Evolutionary conservation across 2,888 invertebrate genomes (phyloP).

Genomic region (Leptinotarsa tumamoca): DNA sequence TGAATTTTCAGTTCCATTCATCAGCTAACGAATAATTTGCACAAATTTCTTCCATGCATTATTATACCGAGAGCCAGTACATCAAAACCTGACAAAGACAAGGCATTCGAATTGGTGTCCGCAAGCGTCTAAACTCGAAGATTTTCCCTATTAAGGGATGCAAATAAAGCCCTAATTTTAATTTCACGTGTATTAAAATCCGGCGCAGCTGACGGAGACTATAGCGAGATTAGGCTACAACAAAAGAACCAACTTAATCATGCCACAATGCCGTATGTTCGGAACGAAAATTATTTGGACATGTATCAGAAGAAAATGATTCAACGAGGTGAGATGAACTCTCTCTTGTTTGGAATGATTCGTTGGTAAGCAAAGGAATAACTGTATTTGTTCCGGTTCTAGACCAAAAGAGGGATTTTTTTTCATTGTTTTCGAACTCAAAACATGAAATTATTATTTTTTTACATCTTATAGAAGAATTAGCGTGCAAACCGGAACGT

Average conservation of each 20-base stretch:
- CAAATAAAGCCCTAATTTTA: slow-evolving; percentile 73
- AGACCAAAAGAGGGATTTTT: background rate
- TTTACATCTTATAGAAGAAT: too few relatives aligned
- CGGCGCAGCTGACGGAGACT: slow-evolving; percentile 69
- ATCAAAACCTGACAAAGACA: slow-evolving; percentile 45
- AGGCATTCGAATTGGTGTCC: slow-evolving; percentile 40
- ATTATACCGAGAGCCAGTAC: slow-evolving; percentile 41
- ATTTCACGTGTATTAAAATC: slow-evolving; percentile 73
- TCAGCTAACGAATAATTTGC: slow-evolving; percentile 14
- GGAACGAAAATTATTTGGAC: slow-evolving; percentile 57
- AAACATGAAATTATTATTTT: too few relatives aligned
- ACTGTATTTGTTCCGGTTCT: background rate
- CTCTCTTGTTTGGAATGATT: slow-evolving; percentile 8
- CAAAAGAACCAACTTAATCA: slow-evolving; percentile 65
- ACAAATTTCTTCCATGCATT: slow-evolving; percentile 7
- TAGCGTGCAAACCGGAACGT: too few relatives aligned
- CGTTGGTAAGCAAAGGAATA: too few relatives aligned
- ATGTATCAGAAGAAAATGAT: slow-evolving; percentile 31
- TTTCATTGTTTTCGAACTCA: too few relatives aligned
- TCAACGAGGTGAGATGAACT: background rate
- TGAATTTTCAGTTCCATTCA: background rate
- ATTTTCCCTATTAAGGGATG: slow-evolving; percentile 72
- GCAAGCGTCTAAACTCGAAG: slow-evolving; percentile 47
- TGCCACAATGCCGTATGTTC: slow-evolving; percentile 62
- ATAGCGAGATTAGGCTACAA: slow-evolving; percentile 63